Conservation (phyloP, 2,888 invertebrate species). For the Metopia argyrocephala region DNA sequence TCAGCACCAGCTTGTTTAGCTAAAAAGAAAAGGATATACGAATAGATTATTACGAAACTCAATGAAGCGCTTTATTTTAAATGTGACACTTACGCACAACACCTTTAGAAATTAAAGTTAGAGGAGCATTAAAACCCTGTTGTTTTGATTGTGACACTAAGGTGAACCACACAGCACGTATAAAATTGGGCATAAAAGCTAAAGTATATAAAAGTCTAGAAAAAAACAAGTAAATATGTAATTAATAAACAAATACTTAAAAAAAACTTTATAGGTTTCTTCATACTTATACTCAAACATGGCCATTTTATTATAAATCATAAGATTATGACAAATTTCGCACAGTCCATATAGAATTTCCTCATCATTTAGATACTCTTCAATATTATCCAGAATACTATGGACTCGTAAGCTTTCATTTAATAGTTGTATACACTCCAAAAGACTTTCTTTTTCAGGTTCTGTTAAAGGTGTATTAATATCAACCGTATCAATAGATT, state of each 20-base stretch:
- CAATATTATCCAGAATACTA: slow-evolving; percentile 78
- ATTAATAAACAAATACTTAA: not conserved
- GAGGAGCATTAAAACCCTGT: slow-evolving; percentile 77
- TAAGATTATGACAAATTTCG: slow-evolving; percentile 89
- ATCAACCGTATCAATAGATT: slow-evolving; percentile 59
- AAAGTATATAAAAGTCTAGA: slow-evolving; percentile 86
- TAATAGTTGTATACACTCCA: slow-evolving; percentile 81
- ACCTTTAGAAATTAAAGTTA: slow-evolving; percentile 77
- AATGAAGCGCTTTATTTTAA: too few relatives aligned
- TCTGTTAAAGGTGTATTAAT: slow-evolving; percentile 66
- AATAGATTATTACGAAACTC: too few relatives aligned
- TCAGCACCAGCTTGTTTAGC: slow-evolving; percentile 81
- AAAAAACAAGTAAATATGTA: slow-evolving; percentile 32
- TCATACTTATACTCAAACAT: slow-evolving; percentile 90
- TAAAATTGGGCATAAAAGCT: slow-evolving; percentile 88
- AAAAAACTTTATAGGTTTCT: not conserved
- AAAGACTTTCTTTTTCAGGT: slow-evolving; percentile 72
- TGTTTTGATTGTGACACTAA: slow-evolving; percentile 76
- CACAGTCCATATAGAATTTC: slow-evolving; percentile 84
- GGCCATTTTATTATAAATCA: slow-evolving; percentile 89
- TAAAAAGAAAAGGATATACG: slow-evolving; percentile 61
- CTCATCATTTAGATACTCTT: slow-evolving; percentile 77
- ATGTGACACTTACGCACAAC: slow-evolving; percentile 78
- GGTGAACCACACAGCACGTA: slow-evolving; percentile 86
- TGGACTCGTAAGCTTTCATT: slow-evolving; percentile 83